Base-by-base conservation (phyloP, 2,888 invertebrate species). In the Chymomyza procnemis region DNA sequence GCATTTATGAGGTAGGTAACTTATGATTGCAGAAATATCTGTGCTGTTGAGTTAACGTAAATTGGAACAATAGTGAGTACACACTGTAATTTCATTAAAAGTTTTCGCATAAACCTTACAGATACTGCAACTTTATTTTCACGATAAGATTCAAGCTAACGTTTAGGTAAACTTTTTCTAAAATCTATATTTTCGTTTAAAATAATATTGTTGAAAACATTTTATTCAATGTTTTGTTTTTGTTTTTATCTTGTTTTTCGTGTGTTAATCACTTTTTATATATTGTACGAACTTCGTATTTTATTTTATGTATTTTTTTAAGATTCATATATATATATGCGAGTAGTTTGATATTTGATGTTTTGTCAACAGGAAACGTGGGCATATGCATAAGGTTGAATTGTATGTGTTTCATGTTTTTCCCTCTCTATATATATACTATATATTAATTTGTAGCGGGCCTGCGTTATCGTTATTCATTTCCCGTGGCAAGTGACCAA, bases 291-390 rank as follows among this genome's bases (percentile, higher is more conserved):
- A 26, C 26, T 26, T 26, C 26, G 26, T 4, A 26, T 6, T 26
- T 74, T 74, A 77, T 65, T 76, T 61, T 77, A 74, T 79, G 73
- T 73, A 64, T 62, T 61, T 50, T 54, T 55, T 66, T 66, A 61
- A 74, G 69, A 66, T 46, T 55, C n/a, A 60, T 52, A 46, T 18
- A 60, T 52, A 46, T 56, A 26, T 34, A 55, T 56, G 1, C 26
- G 56, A 16, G n/a, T 47, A 18, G 50, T 46, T 64, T 58, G 60
- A 55, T 41, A 50, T 56, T 59, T 47, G 59, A 56, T 61, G 55
- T 69, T 71, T 76, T 80, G 73, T 83, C 86, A 86, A 86, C 81
- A 82, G 81, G 81, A 82, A 82, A 84, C 78, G 75, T 78, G 73
- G 67, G 73, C 80, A 80, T 59, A 71, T 77, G 65, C 67, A 66